Conservation (phyloP, 2,888 invertebrate genomes). For the Aleiodes testaceus region DNA sequence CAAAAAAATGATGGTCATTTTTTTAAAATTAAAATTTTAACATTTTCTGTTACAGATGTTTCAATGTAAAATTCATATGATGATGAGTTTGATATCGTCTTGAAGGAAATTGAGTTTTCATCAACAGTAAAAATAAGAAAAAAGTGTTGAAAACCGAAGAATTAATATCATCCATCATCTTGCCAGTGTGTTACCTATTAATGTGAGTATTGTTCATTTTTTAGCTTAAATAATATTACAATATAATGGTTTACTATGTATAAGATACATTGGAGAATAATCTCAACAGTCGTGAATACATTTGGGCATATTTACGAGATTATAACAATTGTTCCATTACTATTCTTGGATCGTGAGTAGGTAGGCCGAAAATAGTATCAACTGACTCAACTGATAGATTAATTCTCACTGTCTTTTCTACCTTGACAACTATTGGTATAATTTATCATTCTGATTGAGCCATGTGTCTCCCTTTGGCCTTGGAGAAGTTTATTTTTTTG, state of each 20-base stretch:
- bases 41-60: slow-evolving; percentile 10
- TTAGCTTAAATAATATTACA: no score
- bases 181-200: slow-evolving; percentile 26
- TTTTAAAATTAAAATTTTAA: not conserved
- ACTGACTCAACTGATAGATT: not conserved
- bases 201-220: slow-evolving; percentile 21
- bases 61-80: not conserved
- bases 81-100: not conserved
- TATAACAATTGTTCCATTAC: no score
- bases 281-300: no score
- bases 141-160: slow-evolving; percentile 7
- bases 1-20: slow-evolving; percentile 10
- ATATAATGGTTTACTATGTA: slow-evolving; percentile 1
- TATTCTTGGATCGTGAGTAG: no score
- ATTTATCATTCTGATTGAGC: slow-evolving; percentile 56
- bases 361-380: no score
- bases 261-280: not conserved
- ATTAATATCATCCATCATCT: not conserved
- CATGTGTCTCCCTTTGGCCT: slow-evolving; percentile 53
- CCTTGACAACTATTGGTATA: slow-evolving; percentile 59
- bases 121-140: not conserved
- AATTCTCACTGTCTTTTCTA: slow-evolving; percentile 4
- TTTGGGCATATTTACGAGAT: no score
- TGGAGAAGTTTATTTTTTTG: not conserved
- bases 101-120: not conserved